Conservation (phyloP, 92 coral and sea anemone species). For the Zoanthus solanderi region DNA sequence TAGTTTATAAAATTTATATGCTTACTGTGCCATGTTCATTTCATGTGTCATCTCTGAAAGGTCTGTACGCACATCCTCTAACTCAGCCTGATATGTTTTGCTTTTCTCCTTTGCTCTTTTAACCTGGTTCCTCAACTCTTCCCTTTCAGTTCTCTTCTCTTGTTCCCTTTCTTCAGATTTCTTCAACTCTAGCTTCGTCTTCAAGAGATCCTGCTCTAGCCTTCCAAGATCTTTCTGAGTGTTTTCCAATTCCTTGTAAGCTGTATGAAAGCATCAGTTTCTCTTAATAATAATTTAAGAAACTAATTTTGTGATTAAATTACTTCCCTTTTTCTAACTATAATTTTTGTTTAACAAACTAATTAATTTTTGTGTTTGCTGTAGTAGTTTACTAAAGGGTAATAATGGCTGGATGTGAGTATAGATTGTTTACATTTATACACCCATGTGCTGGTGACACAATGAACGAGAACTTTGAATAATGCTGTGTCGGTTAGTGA, state of each 20-base stretch:
- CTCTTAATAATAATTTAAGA: background rate
- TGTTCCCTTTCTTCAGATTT: constrained; percentile 81
- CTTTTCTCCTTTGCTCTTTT: constrained; percentile 76
- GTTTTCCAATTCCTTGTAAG: constrained; percentile 58
- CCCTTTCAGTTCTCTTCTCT: constrained; percentile 59
- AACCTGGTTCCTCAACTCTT: constrained; percentile 72
- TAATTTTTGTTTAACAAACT: too few relatives aligned
- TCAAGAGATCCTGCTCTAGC: constrained; percentile 74
- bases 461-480: too few relatives aligned
- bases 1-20: background rate
- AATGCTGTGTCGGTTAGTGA: too few relatives aligned
- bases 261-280: constrained; percentile 13
- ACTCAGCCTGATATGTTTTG: constrained; percentile 66
- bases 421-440: too few relatives aligned
- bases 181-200: constrained; percentile 69
- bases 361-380: too few relatives aligned
- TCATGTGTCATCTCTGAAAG: constrained; percentile 80
- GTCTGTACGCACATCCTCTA: constrained; percentile 87
- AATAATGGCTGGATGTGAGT: too few relatives aligned
- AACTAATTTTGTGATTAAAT: background rate
- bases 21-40: constrained; percentile 86
- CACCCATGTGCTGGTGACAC: too few relatives aligned
- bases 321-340: too few relatives aligned
- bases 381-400: too few relatives aligned
- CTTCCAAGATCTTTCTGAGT: constrained; percentile 68